Base-by-base conservation (phyloP, 2,888 invertebrate genomes). In the Macrophya annulata region DNA sequence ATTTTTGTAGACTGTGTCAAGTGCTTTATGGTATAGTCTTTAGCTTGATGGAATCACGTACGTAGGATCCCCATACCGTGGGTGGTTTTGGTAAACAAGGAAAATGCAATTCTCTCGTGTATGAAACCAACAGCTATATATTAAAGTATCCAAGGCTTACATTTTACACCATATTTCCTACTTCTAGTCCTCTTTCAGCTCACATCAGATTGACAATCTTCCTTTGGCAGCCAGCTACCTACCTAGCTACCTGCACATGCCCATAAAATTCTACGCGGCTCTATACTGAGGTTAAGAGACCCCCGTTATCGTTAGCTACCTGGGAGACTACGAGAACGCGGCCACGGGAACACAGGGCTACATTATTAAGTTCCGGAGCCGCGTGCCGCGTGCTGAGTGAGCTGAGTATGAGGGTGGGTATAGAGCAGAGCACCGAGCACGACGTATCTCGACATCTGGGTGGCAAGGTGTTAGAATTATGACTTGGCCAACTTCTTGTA, bases 401-500 rank as follows among this genome's bases (percentile, higher is more conserved):
- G 74, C 43, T 17, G 74, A 74, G 74, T 51, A 51, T 51, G 48
- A 77, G 77, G 77, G 77, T 55, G 77, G 31, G 45, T 43, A 45
- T 74, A 74, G 25, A 31, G 43, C 31, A 45, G 21, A 76, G 76
- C 74, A 31, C 51, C 51, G 31, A 72, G 76, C 76, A 37, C 51
- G 77, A 55, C 77, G 51, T 91, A 91, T 92, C 91, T 90, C 90
- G 88, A 89, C 89, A 89, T 91, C 89, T 89, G 89, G 88, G 89
- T 90, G 88, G 88, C 91, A 89, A 91, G 90, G 89, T 90, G 88
- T 89, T 90, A 90, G 91, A 92, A 92, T 92, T 92, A 92, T 91
- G 89, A 89, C 91, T 90, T 89, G 87, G 84, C 87, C 87, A 89
- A 87, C 86, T 86, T 89, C 89, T 90, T 89, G 77, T 77, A 77